Evolutionary conservation across 2,113 vertebrate genomes (phyloP).

Genomic region (Eidolon helvum): DNA sequence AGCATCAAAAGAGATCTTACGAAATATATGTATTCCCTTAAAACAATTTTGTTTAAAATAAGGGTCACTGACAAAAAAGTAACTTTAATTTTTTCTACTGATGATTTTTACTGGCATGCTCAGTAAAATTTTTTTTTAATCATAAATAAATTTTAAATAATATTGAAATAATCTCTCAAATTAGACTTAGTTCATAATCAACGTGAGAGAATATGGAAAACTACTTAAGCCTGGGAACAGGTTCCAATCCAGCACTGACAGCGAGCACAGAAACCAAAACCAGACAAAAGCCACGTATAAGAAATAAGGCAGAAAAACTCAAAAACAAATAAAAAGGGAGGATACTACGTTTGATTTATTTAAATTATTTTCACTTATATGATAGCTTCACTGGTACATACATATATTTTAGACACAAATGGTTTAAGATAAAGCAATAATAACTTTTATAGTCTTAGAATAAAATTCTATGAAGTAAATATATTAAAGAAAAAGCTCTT

Average conservation of each 20-base stretch:
- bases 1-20: conserved; percentile 23
- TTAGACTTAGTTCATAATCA: conserved; percentile 48
- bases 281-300: conserved; percentile 27
- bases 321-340: background rate
- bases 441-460: background rate
- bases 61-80: background rate
- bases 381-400: background rate
- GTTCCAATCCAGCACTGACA: conserved; percentile 60
- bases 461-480: background rate
- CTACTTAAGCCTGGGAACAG: background rate
- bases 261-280: conserved; percentile 28
- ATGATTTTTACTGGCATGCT: background rate
- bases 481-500: background rate
- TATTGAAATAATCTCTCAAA: conserved; percentile 35
- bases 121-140: background rate
- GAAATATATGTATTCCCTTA: background rate
- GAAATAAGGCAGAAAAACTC: background rate
- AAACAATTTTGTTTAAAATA: background rate
- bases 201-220: background rate
- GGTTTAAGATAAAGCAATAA: conserved; percentile 9
- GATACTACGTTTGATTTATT: background rate
- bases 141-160: conserved; percentile 9
- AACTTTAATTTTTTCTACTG: conserved; percentile 31
- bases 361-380: conserved; percentile 8
- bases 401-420: conserved; percentile 4